phyloP scores from a whole-genome alignment of 2,888 invertebrate genomes.

The Sarcophaga carnaria region DNA sequence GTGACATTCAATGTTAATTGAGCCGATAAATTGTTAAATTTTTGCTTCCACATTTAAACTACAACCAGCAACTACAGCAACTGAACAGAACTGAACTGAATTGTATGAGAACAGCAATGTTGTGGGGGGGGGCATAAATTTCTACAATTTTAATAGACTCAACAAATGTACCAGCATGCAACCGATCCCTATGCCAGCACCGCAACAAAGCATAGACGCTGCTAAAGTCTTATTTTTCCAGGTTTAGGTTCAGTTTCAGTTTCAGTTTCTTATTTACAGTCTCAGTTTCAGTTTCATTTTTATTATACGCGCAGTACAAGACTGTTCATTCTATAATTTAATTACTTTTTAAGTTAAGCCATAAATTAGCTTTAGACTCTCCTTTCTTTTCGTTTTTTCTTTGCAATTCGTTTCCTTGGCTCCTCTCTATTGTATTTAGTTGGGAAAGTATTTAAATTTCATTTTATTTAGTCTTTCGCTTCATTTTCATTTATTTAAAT shows the following conservation, averaged over 20 bases:
- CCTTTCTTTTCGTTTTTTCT: not conserved
- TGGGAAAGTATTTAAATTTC: slow-evolving; percentile 50
- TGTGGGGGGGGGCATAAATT: not conserved
- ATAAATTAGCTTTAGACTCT: slow-evolving; percentile 62
- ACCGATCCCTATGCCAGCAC: too few relatives aligned
- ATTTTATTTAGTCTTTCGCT: slow-evolving; percentile 8
- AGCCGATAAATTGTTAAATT: slow-evolving; percentile 69
- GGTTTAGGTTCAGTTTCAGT: slow-evolving; percentile 40
- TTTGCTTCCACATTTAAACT: not conserved
- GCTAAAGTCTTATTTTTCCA: slow-evolving; percentile 7
- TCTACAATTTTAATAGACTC: slow-evolving; percentile 27
- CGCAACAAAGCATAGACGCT: not conserved
- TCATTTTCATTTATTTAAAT: slow-evolving; percentile 53
- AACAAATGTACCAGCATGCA: not conserved
- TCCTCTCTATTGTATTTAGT: slow-evolving; percentile 33
- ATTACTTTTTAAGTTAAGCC: slow-evolving; percentile 70
- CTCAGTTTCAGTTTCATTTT: slow-evolving; percentile 8
- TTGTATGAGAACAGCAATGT: not conserved
- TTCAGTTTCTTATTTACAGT: slow-evolving; percentile 2
- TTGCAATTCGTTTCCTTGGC: too few relatives aligned
- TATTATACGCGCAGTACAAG: not conserved
- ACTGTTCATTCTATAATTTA: slow-evolving; percentile 56
- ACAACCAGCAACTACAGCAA: too few relatives aligned
- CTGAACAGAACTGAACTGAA: too few relatives aligned
- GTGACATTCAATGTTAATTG: slow-evolving; percentile 69